These are phyloP conservation scores for Labeo rohita DNA, from an alignment of 2,113 vertebrate genomes.

Conservation along the genomic window DNA sequence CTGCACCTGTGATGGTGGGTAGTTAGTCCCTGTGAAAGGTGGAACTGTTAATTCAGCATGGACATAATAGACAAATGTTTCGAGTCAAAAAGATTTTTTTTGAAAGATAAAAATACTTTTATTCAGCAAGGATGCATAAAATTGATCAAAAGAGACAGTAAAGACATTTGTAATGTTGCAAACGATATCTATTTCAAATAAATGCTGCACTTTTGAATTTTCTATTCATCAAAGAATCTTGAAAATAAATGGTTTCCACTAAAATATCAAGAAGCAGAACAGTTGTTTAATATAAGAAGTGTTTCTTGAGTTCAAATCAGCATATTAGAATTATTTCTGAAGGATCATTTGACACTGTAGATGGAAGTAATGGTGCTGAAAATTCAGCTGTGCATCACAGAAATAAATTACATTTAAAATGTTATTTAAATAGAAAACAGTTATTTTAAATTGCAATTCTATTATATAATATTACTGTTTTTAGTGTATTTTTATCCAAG, in stretches of 20 bases:
- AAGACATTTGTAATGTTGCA: background rate
- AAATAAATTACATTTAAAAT: background rate
- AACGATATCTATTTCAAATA: background rate
- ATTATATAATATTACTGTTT: too few species aligned
- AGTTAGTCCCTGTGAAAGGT: background rate
- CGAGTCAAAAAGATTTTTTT: background rate
- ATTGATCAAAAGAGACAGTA: background rate
- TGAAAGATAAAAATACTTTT: background rate
- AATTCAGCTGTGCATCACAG: background rate
- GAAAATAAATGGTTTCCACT: background rate
- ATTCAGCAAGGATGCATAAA: background rate
- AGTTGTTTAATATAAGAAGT: background rate
- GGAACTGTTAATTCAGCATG: background rate
- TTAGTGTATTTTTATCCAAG: too few species aligned
- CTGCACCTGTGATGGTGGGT: slow-evolving; percentile 9
- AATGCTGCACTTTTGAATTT: background rate
- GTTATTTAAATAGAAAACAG: too few species aligned
- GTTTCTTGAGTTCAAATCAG: background rate
- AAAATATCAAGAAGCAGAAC: background rate
- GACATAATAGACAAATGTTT: background rate
- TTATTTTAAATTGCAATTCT: too few species aligned
- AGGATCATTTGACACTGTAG: background rate
- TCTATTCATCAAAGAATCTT: background rate
- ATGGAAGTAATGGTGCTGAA: background rate
- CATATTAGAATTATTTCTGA: background rate